phyloP scores from a whole-genome alignment of 1,140 invertebrate genomes.

The Lepeophtheirus salmonis region DNA sequence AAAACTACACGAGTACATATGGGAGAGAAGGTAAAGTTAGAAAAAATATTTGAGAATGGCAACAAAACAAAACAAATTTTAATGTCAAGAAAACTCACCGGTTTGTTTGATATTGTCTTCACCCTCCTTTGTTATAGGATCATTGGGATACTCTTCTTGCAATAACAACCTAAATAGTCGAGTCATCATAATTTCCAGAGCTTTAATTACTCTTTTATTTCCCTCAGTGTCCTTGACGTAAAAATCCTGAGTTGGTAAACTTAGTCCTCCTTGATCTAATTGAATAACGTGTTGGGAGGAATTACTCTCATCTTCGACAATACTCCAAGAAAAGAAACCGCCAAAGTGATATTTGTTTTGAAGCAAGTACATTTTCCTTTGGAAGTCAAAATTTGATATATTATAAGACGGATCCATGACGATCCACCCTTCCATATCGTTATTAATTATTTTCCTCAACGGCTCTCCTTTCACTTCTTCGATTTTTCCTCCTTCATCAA shows the following conservation, averaged over 20 bases:
- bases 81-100: background rate
- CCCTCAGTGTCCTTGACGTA: conserved; percentile 64
- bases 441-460: conserved; percentile 47
- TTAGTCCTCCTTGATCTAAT: conserved; percentile 78
- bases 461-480: conserved; percentile 60
- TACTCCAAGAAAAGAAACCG: conserved; percentile 70
- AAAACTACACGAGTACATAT: too few species aligned
- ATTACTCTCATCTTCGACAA: conserved; percentile 80
- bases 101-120: background rate
- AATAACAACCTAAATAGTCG: background rate
- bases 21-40: too few species aligned
- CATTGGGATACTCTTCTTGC: background rate
- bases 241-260: conserved; percentile 67
- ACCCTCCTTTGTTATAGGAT: background rate
- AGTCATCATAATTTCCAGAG: background rate
- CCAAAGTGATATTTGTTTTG: conserved; percentile 73
- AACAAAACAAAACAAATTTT: background rate
- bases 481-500: conserved; percentile 77
- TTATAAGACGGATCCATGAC: background rate
- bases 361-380: conserved; percentile 40
- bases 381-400: background rate
- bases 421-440: conserved; percentile 35
- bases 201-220: conserved; percentile 24
- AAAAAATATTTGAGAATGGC: too few species aligned
- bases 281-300: conserved; percentile 67